These are phyloP conservation scores for Meloidogyne chitwoodi DNA, from an alignment of 1,140 invertebrate species.

Conservation along the genomic window DNA sequence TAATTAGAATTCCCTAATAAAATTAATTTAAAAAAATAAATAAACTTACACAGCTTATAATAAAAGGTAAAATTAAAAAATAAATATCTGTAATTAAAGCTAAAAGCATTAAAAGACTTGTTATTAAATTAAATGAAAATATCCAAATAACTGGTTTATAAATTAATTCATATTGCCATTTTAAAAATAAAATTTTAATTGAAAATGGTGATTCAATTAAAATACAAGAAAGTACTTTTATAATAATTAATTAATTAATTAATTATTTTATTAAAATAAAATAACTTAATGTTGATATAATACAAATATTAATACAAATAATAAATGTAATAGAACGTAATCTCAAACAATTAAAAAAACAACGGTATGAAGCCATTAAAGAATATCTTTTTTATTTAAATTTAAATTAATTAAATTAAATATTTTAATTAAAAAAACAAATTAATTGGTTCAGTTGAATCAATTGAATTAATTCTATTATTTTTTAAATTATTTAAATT, in stretches of 20 bases:
- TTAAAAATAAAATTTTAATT: background rate
- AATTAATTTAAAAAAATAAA: background rate
- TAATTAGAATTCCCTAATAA: background rate
- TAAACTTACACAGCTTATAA: constrained; percentile 13
- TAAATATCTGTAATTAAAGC: constrained; percentile 11
- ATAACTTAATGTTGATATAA: background rate
- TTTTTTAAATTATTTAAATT: no score
- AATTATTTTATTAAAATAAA: background rate
- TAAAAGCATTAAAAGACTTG: constrained; percentile 2
- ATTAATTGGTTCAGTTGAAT: constrained; percentile 5
- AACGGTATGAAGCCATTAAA: constrained; percentile 7
- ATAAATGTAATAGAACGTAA: background rate
- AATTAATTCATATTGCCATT: constrained; percentile 9
- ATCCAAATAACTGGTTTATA: background rate
- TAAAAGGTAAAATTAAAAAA: constrained; percentile 10
- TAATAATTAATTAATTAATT: background rate
- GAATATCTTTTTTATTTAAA: constrained; percentile 1
- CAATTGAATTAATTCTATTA: background rate
- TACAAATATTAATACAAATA: background rate
- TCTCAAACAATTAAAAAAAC: constrained; percentile 1
- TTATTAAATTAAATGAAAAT: background rate
- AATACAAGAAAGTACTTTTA: constrained; percentile 7
- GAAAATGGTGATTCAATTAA: constrained; percentile 3
- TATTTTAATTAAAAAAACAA: background rate
- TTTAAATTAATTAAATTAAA: background rate